Evolutionary conservation across 1,140 invertebrate species (phyloP), one percentile per base, ranked within the genome.

Genomic region (Nasonia vitripennis): DNA sequence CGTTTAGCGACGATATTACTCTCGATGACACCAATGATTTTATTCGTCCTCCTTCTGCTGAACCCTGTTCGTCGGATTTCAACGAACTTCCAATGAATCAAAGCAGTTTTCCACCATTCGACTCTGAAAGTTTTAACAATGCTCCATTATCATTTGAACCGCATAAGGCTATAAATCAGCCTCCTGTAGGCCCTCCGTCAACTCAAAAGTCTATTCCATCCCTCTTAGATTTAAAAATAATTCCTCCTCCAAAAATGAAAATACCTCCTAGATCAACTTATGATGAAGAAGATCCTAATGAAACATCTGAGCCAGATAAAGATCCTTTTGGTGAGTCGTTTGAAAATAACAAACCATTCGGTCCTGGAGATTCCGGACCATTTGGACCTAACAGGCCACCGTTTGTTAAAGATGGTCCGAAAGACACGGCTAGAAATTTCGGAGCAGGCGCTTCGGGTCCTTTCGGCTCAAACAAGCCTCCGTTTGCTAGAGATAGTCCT

Each of bases 131-230:
- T 84, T 74, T 78, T 9, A 79, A 84, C 78, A 48, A 7, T 17
- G 41, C 17, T 68, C 37, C 55, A 68, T n/a, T 55, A 67, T 11
- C 75, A 14, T 84, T 78, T 17, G 37, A 11, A 45, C 10, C 41
- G 14, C 55, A 1, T n/a, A 27, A 71, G 20, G 27, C 45, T 34
- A 23, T 79, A 23, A 84, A 80, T 37, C 62, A 74, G 20, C 37
- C 84, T 31, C 10, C 27, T 12, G 6, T 41, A 20, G 75, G 55
- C 31, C 71, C 68, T 78, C 67, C 80, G 55, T 14, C 73, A 20
- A 55, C n/a, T 23, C 68, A 48, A 27, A 84, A 70, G 20, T n/a
- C 81, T n/a, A 87, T 87, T 45, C 86, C 86, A 41, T 85, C 86
- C 14, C 51, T 87, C 17, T 51, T 85, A 20, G 45, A 55, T 12